Base-by-base conservation (phyloP, 2,113 vertebrate genomes). In the Marmota flaviventris region DNA sequence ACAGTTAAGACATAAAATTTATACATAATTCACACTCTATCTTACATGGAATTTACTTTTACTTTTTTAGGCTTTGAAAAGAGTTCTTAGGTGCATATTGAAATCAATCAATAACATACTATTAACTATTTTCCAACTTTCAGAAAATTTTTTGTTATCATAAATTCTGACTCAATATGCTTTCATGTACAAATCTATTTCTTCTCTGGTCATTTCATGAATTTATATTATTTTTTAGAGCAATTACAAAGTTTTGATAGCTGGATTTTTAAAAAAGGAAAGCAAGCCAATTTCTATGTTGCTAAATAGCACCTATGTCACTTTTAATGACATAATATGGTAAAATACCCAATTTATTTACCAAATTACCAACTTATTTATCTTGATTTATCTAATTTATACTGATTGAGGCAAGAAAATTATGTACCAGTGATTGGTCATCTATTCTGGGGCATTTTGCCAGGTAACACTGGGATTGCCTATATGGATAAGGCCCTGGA, bases 391-490 rank as follows among this genome's bases (percentile, higher is more conserved):
- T 37, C 48, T 76, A 58, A 65, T 48, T 67, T n/a, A 37, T 16
- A 63, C n/a, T 37, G 83, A 77, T 85, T 61, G 29, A 56, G 77
- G 51, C 29, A 61, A 42, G 2, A n/a, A 53, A 53, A 53, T 12
- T 1, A 13, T 8, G 37, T 3, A 27, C 1, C 3, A 4, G 17
- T 12, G 48, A 8, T 9, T 3, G 34, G 32, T 1, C 6, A 18
- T 25, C 25, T 65, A 12, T 12, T 42, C 18, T 39, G 7, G 42
- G 73, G 42, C 18, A 4, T 18, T 89, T n/a, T 65, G 6, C 25
- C 16, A 69, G 75, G 9, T 10, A 17, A 9, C 12, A 1, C 0
- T 24, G 72, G 1, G 39, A 4, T 9, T 4, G 13, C 18, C 0
- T 4, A 32, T 16, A 5, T 53, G 48, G 37, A 14, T 0, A 18